These are phyloP conservation scores for Phlogophora meticulosa DNA, from an alignment of 2,888 invertebrate species.

Conservation along the genomic window DNA sequence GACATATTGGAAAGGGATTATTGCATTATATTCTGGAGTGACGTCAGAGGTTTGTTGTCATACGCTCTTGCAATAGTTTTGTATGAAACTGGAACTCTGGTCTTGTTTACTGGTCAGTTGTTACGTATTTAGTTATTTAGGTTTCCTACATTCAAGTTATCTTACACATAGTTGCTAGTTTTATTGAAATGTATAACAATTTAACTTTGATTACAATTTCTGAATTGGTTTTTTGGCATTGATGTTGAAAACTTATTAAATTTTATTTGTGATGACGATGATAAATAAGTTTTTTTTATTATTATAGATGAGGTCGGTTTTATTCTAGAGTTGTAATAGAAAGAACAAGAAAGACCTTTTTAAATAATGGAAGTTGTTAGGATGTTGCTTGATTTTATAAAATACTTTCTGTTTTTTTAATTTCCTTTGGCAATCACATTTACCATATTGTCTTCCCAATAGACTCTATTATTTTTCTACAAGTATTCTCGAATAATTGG, in stretches of 20 bases:
- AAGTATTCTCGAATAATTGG: no score
- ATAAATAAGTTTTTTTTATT: no score
- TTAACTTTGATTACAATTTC: background rate
- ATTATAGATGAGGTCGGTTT: no score
- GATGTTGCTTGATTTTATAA: no score
- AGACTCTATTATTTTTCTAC: no score
- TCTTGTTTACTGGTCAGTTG: constrained; percentile 40
- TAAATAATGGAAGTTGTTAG: no score
- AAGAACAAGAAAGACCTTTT: no score
- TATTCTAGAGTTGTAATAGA: no score
- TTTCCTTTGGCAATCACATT: no score
- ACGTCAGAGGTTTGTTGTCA: constrained; percentile 32
- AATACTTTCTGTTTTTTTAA: no score
- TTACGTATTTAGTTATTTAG: constrained; percentile 49
- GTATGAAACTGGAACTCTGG: constrained; percentile 39
- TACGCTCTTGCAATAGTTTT: constrained; percentile 34
- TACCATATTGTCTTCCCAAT: no score
- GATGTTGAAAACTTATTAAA: constrained; percentile 5
- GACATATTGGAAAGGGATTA: background rate
- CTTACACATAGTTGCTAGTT: constrained; percentile 2
- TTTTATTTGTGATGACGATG: background rate
- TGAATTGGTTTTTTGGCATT: background rate
- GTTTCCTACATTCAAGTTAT: constrained; percentile 23
- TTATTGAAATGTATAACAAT: constrained; percentile 12
- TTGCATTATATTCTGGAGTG: background rate